Percentiles rank a stretch among this genome's conserved stretches.
Evolutionary conservation across 2,888 invertebrate genomes (phyloP).

Genomic region (Automeris io): DNA sequence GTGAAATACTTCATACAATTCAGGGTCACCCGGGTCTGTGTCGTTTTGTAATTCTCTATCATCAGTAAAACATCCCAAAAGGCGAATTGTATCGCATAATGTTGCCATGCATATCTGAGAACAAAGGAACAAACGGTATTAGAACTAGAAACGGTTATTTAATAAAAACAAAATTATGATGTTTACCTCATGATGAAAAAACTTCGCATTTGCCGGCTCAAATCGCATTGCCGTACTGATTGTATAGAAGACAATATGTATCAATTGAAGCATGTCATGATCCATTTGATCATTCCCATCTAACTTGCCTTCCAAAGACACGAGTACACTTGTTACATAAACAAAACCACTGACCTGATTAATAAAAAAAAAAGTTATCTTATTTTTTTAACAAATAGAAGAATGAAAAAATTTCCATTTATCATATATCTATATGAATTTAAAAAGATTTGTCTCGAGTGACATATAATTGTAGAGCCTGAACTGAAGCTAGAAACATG

Average conservation of each 20-base stretch:
- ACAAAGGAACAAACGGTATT: too few species aligned
- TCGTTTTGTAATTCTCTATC: constrained; percentile 66
- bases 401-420: too few species aligned
- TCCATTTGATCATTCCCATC: constrained; percentile 57
- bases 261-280: constrained; percentile 83
- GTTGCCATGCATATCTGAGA: constrained; percentile 93
- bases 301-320: constrained; percentile 92
- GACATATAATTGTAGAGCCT: too few species aligned
- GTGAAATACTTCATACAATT: constrained; percentile 79
- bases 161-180: too few species aligned
- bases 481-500: too few species aligned
- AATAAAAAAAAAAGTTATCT: too few species aligned
- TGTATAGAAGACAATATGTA: constrained; percentile 95
- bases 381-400: too few species aligned
- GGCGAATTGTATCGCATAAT: constrained; percentile 92
- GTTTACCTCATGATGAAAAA: constrained; percentile 94
- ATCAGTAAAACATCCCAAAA: constrained; percentile 91
- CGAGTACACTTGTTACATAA: constrained; percentile 96
- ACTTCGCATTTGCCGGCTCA: constrained; percentile 99
- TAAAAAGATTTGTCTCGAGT: too few species aligned
- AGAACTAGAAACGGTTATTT: too few species aligned
- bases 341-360: constrained; percentile 97
- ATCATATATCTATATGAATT: too few species aligned
- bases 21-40: constrained; percentile 54
- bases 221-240: constrained; percentile 98